Evolutionary conservation across 2,113 vertebrate genomes (phyloP).

Genomic region (Barbus barbus): DNA sequence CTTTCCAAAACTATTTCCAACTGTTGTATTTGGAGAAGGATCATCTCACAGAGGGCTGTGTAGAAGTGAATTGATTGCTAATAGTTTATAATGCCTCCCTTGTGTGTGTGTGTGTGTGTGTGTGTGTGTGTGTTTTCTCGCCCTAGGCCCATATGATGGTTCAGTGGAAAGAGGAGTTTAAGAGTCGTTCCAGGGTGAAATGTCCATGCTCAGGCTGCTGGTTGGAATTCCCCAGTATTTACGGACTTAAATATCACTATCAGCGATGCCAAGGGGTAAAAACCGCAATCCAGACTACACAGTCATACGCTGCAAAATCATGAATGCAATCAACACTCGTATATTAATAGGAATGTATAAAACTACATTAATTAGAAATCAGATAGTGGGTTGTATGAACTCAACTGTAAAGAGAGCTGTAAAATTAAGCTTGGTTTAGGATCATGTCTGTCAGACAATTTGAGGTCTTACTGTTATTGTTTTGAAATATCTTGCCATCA

Average conservation of each 20-base stretch:
- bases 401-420: background rate
- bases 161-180: slow-evolving; percentile 97
- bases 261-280: slow-evolving; percentile 96
- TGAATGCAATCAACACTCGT: background rate
- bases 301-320: background rate
- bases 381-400: slow-evolving; percentile 34
- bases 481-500: background rate
- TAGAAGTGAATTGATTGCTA: background rate
- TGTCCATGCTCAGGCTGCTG: slow-evolving; percentile 94
- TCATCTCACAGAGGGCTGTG: background rate
- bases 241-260: slow-evolving; percentile 97
- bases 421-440: background rate
- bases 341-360: background rate
- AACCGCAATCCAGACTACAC: background rate
- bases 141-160: slow-evolving; percentile 87
- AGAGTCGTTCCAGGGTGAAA: slow-evolving; percentile 89
- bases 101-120: background rate
- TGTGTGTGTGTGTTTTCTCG: slow-evolving; percentile 2
- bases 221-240: slow-evolving; percentile 98
- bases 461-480: background rate
- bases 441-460: background rate
- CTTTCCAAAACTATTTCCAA: slow-evolving; percentile 38
- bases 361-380: background rate
- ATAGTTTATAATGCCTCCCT: slow-evolving; percentile 11
- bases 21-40: slow-evolving; percentile 25